These are phyloP conservation scores for Hoplias malabaricus DNA, from an alignment of 2,113 vertebrate species.

Conservation along the genomic window DNA sequence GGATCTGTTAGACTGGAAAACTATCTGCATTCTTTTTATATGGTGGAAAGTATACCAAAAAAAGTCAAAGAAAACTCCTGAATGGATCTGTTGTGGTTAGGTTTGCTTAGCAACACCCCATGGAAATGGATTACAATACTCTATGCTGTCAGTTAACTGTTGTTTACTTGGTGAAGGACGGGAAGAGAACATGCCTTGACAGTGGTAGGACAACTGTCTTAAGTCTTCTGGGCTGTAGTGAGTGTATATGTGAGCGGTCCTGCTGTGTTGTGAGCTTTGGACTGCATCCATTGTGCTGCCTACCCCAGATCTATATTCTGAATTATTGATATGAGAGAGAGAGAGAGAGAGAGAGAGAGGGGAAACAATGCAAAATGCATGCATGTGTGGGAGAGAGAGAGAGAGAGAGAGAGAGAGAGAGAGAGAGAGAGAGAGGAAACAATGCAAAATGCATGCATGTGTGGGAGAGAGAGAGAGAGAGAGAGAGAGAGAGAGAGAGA, in stretches of 20 bases:
- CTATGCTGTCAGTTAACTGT: background rate
- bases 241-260: slow-evolving; percentile 15
- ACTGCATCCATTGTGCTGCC: slow-evolving; percentile 57
- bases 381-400: background rate
- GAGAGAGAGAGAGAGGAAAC: slow-evolving; percentile 42
- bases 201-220: slow-evolving; percentile 13
- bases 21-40: background rate
- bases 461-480: slow-evolving; percentile 34
- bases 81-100: background rate
- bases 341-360: slow-evolving; percentile 29
- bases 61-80: background rate
- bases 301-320: slow-evolving; percentile 66
- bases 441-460: no score
- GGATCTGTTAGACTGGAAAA: background rate
- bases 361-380: slow-evolving; percentile 17
- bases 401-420: slow-evolving; percentile 33
- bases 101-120: background rate
- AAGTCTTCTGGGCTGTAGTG: slow-evolving; percentile 16
- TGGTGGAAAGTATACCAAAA: background rate
- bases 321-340: slow-evolving; percentile 73
- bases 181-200: slow-evolving; percentile 25
- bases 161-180: slow-evolving; percentile 27
- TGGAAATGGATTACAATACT: background rate
- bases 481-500: slow-evolving; percentile 19
- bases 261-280: slow-evolving; percentile 45